These are phyloP conservation scores for Hemitrygon akajei DNA, from an alignment of 2,797 vertebrate species.

Conservation along the genomic window DNA sequence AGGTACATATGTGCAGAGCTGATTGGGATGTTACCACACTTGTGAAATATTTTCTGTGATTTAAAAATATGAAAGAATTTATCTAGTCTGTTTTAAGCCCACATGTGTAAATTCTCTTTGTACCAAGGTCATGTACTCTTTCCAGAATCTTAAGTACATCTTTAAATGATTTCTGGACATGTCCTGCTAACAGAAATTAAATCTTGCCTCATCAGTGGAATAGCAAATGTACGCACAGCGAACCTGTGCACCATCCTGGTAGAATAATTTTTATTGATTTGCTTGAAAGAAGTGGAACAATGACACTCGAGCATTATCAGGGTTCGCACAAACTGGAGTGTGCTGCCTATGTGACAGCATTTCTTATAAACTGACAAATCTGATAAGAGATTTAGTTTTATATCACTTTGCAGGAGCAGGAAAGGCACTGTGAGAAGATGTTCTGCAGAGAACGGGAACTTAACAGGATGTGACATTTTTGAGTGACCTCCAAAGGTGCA, in stretches of 20 bases:
- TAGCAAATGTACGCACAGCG: background rate
- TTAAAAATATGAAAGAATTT: background rate
- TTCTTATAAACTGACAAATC: constrained; percentile 27
- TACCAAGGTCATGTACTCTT: background rate
- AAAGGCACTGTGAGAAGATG: background rate
- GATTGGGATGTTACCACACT: background rate
- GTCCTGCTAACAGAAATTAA: background rate
- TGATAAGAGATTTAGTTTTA: constrained; percentile 1
- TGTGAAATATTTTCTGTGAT: background rate
- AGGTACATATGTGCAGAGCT: background rate
- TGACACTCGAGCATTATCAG: background rate
- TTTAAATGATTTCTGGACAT: background rate
- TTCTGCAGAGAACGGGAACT: background rate
- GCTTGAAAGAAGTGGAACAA: background rate
- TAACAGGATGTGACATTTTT: background rate
- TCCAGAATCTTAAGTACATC: background rate
- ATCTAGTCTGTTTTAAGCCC: background rate
- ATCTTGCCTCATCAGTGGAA: background rate
- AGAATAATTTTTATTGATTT: background rate
- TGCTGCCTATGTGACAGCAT: background rate
- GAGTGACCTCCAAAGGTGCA: background rate
- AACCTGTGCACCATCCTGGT: background rate
- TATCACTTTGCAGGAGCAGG: background rate
- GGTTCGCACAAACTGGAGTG: background rate
- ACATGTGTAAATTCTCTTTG: background rate